Base-by-base conservation (phyloP, 2,113 vertebrate species). In the Chloebia gouldiae region DNA sequence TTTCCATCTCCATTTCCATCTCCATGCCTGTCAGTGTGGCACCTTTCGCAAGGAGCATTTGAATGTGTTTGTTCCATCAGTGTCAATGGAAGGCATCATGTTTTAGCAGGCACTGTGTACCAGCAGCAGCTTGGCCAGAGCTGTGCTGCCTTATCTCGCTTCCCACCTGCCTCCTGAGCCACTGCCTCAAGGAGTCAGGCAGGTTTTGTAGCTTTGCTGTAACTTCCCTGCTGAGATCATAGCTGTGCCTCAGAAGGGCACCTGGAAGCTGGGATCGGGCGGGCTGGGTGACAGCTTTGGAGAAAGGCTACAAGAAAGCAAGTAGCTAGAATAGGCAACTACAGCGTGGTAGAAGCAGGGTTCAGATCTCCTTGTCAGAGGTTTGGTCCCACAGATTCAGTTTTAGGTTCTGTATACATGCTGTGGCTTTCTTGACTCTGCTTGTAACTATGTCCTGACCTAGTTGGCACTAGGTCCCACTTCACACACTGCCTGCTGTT, bases 351-450 rank as follows among this genome's bases (percentile, higher is more conserved):
- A 57, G 53, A 49, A 89, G 23, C 33, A 22, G 31, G 12, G 10
- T 45, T 73, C 42, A 5, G 37, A 28, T 42, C 50, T 56, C 19
- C 25, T 51, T n/a, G 51, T 65, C 53, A 16, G 25, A 60, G 39
- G 7, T 64, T 68, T 83, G 44, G 15, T 27, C 31, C 14, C 70
- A 21, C 4, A 33, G 47, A 45, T 59, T 76, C 19, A 37, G 7
- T 23, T 66, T 40, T 28, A 31, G 35, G 54, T 77, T n/a, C 70
- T 37, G 12, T 2, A 1, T 45, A 10, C 2, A 7, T 0, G 0
- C 61, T 76, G 7, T 24, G 31, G 37, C 45, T 54, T 85, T 77
- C 71, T 35, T 7, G 1, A 4, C 65, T 63, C 6, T 0, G 20
- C 59, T 61, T 25, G 37, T 70, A 77, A 56, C 51, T 64, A 13